Evolutionary conservation across 2,113 vertebrate species (phyloP).

Genomic region (Corapipo altera): DNA sequence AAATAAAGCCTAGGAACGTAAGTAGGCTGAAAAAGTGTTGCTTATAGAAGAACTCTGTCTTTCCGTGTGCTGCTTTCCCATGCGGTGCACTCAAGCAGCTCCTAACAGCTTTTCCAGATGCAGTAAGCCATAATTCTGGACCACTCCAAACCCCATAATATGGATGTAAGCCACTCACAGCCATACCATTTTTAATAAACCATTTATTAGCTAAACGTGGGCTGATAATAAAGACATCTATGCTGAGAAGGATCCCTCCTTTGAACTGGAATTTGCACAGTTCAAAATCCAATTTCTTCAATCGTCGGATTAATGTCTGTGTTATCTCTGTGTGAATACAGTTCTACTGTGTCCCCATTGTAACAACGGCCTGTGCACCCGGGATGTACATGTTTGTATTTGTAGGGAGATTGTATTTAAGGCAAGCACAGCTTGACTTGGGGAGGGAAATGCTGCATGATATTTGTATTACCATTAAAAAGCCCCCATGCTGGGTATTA

Average conservation of each 20-base stretch:
- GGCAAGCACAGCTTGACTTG: slow-evolving; percentile 25
- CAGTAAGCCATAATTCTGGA: background rate
- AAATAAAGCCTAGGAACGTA: background rate
- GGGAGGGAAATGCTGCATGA: slow-evolving; percentile 37
- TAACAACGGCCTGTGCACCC: background rate
- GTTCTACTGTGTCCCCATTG: slow-evolving; percentile 19
- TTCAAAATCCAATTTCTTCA: slow-evolving; percentile 55
- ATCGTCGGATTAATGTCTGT: slow-evolving; percentile 33
- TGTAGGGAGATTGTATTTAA: slow-evolving; percentile 43
- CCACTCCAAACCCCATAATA: background rate
- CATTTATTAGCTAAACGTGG: slow-evolving; percentile 45
- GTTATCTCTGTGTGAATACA: slow-evolving; percentile 47
- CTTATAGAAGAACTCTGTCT: background rate
- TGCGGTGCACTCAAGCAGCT: rapidly evolving
- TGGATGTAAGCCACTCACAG: slow-evolving; percentile 37
- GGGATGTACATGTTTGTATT: slow-evolving; percentile 39
- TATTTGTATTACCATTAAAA: slow-evolving; percentile 65
- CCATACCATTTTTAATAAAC: slow-evolving; percentile 50
- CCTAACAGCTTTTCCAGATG: background rate
- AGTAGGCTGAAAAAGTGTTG: background rate
- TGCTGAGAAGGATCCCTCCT: slow-evolving; percentile 16
- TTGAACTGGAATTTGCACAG: slow-evolving; percentile 57
- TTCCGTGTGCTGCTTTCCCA: background rate
- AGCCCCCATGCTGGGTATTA: slow-evolving; percentile 49
- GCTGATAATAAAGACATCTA: slow-evolving; percentile 51